Evolutionary conservation across 2,113 vertebrate species (phyloP).

Genomic region (Equus przewalskii): DNA sequence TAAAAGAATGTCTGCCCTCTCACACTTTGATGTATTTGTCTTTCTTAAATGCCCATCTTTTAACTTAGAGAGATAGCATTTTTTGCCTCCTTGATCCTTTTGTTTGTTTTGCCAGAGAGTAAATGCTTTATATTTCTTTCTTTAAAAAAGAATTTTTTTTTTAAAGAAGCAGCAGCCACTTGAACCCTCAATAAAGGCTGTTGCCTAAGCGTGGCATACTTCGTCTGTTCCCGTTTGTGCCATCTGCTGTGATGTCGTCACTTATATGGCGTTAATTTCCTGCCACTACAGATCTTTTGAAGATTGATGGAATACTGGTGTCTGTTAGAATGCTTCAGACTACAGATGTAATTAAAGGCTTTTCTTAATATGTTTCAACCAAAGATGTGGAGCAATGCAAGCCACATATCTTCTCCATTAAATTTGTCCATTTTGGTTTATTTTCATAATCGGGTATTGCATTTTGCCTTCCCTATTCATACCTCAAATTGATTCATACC

Average conservation of each 20-base stretch:
- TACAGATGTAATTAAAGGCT: slow-evolving; percentile 90
- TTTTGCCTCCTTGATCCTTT: slow-evolving; percentile 85
- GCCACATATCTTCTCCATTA: slow-evolving; percentile 87
- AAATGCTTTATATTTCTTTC: slow-evolving; percentile 87
- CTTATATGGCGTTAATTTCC: slow-evolving; percentile 88
- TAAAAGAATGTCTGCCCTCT: slow-evolving; percentile 87
- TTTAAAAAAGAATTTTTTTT: slow-evolving; percentile 78
- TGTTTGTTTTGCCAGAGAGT: slow-evolving; percentile 85
- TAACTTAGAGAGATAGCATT: slow-evolving; percentile 85
- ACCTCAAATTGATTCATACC: slow-evolving; percentile 95
- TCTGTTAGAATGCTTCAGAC: slow-evolving; percentile 90
- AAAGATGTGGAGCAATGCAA: slow-evolving; percentile 95
- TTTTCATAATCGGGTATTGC: slow-evolving; percentile 86
- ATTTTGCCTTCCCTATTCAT: slow-evolving; percentile 90
- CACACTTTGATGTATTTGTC: slow-evolving; percentile 83
- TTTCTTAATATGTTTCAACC: slow-evolving; percentile 94
- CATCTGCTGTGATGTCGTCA: slow-evolving; percentile 89
- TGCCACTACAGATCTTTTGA: slow-evolving; percentile 89
- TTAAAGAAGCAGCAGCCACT: slow-evolving; percentile 86
- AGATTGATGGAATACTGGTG: slow-evolving; percentile 88
- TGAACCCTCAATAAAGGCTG: slow-evolving; percentile 91
- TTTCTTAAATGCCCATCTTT: slow-evolving; percentile 83
- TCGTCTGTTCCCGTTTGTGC: slow-evolving; percentile 89
- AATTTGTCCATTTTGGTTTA: slow-evolving; percentile 86
- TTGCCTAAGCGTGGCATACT: slow-evolving; percentile 90